Evolutionary conservation across 2,888 invertebrate genomes (phyloP).

Genomic region (Drosophila greeni): DNA sequence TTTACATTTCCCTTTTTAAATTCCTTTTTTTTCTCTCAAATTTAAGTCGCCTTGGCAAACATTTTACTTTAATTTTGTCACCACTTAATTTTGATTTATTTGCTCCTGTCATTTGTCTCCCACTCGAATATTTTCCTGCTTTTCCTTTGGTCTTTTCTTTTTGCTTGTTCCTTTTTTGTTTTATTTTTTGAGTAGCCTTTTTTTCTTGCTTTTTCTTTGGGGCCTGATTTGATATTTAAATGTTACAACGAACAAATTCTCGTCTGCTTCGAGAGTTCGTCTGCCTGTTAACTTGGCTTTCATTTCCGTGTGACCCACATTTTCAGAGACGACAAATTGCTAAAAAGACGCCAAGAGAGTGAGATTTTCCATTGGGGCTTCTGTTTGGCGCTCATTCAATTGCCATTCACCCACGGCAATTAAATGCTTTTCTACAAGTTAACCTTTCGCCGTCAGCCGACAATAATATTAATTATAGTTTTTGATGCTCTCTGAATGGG

Average conservation of each 20-base stretch:
- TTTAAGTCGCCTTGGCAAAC: constrained; percentile 6
- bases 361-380: constrained; percentile 15
- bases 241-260: constrained; percentile 24
- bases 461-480: constrained; percentile 31
- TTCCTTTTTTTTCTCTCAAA: neutral
- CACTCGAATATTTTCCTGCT: neutral
- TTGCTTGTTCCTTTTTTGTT: neutral
- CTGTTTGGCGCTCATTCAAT: constrained; percentile 34
- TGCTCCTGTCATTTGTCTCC: constrained; percentile 15
- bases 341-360: constrained; percentile 1
- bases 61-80: constrained; percentile 32
- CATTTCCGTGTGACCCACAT: constrained; percentile 40
- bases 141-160: neutral
- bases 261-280: constrained; percentile 13
- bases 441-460: constrained; percentile 22
- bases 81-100: constrained; percentile 41
- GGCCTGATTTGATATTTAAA: constrained; percentile 35
- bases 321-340: constrained; percentile 25
- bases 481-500: constrained; percentile 23
- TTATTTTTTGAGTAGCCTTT: neutral
- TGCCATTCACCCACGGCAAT: constrained; percentile 36
- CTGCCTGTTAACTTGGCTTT: constrained; percentile 25
- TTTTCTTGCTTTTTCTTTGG: neutral
- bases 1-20: neutral
- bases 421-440: constrained; percentile 23